A percentile compares a stretch with the other conserved stretches of the same genome.
These are phyloP conservation scores for Pseudochirops cupreus DNA, from an alignment of 2,797 vertebrate genomes.

Conservation along the genomic window DNA sequence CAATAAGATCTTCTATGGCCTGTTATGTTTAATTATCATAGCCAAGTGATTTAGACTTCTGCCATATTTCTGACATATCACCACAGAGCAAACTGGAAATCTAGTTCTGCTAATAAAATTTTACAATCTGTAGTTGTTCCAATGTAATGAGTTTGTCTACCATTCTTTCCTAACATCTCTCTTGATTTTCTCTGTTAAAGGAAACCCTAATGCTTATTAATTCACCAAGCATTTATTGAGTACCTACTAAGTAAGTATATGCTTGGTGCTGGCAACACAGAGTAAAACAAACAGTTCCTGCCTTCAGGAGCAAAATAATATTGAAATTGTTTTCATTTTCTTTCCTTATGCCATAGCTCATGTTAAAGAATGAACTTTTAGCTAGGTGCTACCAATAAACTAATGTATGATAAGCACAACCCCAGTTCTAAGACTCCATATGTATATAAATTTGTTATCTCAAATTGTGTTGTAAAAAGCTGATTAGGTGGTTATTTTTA, in stretches of 20 bases:
- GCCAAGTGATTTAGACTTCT: constrained; percentile 73
- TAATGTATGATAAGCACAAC: not conserved
- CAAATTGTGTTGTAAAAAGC: not conserved
- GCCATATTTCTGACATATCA: constrained; percentile 69
- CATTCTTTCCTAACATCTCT: not conserved
- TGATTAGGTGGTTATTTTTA: not conserved
- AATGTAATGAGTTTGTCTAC: not conserved
- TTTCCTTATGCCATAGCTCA: not conserved
- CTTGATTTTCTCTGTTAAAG: not conserved
- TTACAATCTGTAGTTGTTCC: constrained; percentile 53
- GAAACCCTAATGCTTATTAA: not conserved
- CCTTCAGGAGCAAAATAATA: constrained; percentile 39
- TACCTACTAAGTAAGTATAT: not conserved
- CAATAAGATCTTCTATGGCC: not conserved
- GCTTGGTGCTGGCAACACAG: not conserved
- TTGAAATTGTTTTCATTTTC: not conserved
- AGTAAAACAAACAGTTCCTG: not conserved
- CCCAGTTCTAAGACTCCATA: not conserved
- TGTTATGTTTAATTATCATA: constrained; percentile 76
- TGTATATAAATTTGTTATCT: not conserved
- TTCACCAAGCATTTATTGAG: not conserved
- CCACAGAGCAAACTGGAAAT: constrained; percentile 59
- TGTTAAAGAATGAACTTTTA: not conserved
- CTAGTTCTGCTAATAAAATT: constrained; percentile 68
- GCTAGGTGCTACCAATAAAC: not conserved